phyloP scores from a whole-genome alignment of 2,797 vertebrate species.

The Eulemur mongoz region DNA sequence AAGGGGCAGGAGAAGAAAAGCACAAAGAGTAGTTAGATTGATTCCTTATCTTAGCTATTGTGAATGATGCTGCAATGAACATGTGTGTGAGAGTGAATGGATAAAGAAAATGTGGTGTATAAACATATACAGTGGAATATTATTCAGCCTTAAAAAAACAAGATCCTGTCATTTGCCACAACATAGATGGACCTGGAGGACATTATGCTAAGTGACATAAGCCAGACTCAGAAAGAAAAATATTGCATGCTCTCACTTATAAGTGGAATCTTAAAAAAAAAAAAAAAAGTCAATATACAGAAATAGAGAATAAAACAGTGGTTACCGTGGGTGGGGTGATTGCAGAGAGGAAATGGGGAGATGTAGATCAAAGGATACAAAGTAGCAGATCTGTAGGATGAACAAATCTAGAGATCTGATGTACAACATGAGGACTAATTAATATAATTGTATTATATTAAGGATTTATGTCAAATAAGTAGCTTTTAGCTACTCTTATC shows the following conservation, averaged over 20 bases:
- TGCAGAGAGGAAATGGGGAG: neutral
- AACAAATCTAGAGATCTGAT: neutral
- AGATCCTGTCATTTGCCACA: neutral
- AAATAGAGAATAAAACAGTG: neutral
- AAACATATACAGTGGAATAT: neutral
- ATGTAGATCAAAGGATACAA: neutral
- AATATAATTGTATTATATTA: neutral
- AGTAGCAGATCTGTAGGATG: neutral
- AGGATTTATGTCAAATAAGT: neutral
- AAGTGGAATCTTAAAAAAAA: neutral
- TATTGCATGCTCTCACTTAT: neutral
- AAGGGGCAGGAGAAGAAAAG: neutral
- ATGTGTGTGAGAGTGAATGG: rapidly evolving
- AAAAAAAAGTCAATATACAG: neutral
- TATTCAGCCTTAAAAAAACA: neutral
- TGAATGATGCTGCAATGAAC: neutral
- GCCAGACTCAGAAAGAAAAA: neutral
- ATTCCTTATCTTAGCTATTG: neutral
- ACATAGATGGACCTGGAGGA: neutral
- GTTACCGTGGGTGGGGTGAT: neutral
- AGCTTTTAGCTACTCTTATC: neutral
- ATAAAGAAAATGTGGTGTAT: neutral
- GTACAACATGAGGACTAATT: neutral
- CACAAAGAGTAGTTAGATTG: neutral
- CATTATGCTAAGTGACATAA: neutral